Evolutionary conservation across 2,113 vertebrate genomes (phyloP).

Genomic region (Phoenicopterus ruber): DNA sequence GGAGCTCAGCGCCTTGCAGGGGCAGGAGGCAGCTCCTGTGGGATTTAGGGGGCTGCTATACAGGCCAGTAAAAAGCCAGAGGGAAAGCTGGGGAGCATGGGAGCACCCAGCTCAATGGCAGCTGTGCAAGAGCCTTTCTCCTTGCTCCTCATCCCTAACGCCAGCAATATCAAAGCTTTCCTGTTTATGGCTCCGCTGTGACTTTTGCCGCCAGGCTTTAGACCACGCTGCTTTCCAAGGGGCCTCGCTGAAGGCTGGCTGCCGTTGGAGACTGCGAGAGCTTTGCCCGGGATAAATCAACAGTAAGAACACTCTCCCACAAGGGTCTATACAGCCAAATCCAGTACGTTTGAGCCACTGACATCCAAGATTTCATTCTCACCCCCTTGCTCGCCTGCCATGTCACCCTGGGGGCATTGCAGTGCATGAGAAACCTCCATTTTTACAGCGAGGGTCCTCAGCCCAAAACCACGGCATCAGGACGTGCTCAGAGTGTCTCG

Average conservation of each 20-base stretch:
- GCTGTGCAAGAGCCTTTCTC: neutral
- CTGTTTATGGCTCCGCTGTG: neutral
- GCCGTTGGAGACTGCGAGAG: neutral
- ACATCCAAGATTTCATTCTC: neutral
- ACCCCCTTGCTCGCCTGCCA: neutral
- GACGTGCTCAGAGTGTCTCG: rapidly evolving
- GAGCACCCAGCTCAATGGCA: neutral
- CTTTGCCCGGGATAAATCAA: neutral
- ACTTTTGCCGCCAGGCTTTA: neutral
- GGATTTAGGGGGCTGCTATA: neutral
- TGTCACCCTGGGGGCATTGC: rapidly evolving
- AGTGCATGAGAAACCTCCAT: rapidly evolving
- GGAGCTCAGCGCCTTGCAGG: neutral
- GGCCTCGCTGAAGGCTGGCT: neutral
- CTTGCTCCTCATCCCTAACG: neutral
- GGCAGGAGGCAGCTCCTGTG: neutral
- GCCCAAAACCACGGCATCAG: rapidly evolving
- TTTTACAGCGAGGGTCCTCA: neutral
- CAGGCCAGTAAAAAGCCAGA: neutral
- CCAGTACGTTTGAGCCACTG: rapidly evolving
- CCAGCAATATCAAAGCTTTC: slow-evolving; percentile 30
- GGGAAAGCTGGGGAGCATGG: neutral
- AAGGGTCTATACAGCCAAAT: neutral
- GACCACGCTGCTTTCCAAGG: neutral
- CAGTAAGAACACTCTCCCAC: neutral